Conservation (phyloP, 92 coral and sea anemone species). For the Parazoanthus swiftii region DNA sequence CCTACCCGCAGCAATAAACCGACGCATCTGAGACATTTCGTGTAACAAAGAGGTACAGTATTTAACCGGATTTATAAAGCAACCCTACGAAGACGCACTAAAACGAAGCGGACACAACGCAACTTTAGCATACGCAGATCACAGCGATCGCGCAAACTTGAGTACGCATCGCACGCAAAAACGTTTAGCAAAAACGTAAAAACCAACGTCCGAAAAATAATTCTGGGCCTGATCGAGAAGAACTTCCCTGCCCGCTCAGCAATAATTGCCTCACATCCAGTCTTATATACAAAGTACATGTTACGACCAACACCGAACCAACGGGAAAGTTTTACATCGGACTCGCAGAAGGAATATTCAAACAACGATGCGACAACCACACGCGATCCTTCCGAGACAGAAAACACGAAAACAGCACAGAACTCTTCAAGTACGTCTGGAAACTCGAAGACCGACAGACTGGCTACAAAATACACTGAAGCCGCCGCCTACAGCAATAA, state of each 20-base stretch:
- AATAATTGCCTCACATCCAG: constrained; percentile 32
- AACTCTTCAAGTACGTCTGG: constrained; percentile 48
- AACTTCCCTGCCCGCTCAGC: constrained; percentile 40
- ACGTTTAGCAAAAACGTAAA: not conserved
- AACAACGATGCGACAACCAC: constrained; percentile 33
- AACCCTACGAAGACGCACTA: too few species aligned
- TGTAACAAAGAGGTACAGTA: not conserved
- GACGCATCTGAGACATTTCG: not conserved
- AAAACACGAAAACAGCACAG: constrained; percentile 14
- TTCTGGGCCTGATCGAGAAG: not conserved
- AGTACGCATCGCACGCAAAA: not conserved
- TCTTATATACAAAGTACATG: constrained; percentile 34
- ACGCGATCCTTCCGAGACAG: constrained; percentile 35
- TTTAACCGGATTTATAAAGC: too few species aligned
- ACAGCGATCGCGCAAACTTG: not conserved
- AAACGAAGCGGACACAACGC: too few species aligned
- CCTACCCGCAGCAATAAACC: not conserved
- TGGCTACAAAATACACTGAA: too few species aligned
- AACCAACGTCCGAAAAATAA: constrained; percentile 16
- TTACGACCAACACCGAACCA: constrained; percentile 27
- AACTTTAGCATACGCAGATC: too few species aligned
- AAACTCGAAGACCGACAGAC: too few species aligned
- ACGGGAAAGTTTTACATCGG: constrained; percentile 26
- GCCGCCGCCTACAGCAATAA: too few species aligned
- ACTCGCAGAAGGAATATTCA: constrained; percentile 37